Evolutionary conservation across 2,113 vertebrate species (phyloP), one percentile per base, ranked within the genome.

Genomic region (Tetrao urogallus): DNA sequence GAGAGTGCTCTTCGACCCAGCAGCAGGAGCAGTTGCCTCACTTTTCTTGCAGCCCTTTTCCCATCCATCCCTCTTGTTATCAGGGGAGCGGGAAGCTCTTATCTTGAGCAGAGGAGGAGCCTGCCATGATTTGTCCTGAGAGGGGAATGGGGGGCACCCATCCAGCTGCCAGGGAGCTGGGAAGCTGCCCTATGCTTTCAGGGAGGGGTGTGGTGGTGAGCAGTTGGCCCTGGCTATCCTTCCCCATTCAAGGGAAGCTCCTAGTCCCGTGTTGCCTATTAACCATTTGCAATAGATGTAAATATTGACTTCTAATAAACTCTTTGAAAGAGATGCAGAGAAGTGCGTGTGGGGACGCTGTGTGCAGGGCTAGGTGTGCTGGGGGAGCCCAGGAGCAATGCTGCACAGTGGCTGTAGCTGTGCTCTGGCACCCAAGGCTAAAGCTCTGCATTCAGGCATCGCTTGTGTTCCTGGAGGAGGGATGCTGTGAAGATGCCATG

Each of bases 221-320:
- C 57, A 18, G 45, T 57, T 78, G 90, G 88, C 67, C 86, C 63
- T 81, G 65, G 52, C 85, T 96, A 2, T 40, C 88, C 86, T 81
- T 88, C 93, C 72, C 27, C 63, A 4, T 56, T 58, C 74, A 14
- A 76, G 81, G 83, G 94, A 86, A 83, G 84, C 80, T 64, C 83
- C 81, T 78, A 77, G 86, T 90, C 78, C 93, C 10, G 3, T 78
- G 79, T 81, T 96, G 96, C 95, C 94, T 97, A 96, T 88, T 96
- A 94, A 93, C 87, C 88, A 60, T 96, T 97, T 97, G 98, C 97
- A 97, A 98, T 98, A 97, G 96, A 91, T 98, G 95, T 97, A 97
- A 96, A 98, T 97, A 96, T 64, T 71, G 94, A 90, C 93, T 82
- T 91, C 96, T 95, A 98, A 97, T 98, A 98, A 98, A 98, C 93